Evolutionary conservation across 64 coral and sea anemone genomes (phyloP), one percentile per base, ranked within the genome.

Genomic region (Dendrophyllia cribrosa): DNA sequence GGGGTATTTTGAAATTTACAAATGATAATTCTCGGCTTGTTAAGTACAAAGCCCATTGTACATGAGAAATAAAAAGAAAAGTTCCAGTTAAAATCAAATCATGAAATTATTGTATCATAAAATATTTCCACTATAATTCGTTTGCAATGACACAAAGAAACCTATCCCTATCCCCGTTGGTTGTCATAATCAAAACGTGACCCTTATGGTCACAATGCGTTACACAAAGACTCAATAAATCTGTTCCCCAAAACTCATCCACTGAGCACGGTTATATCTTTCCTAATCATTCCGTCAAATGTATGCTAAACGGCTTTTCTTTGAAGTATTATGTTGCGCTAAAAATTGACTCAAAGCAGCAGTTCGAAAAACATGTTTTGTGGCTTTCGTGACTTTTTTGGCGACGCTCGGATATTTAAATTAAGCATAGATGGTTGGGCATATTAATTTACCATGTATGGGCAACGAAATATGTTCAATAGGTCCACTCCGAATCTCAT

Each of bases 401-500:
- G 21, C 44, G 46, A 50, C 44, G 46, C 9, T 70, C 24, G 43
- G 13, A 75, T 75, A 16, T 75, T 50, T 50, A 49, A 50, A 51
- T 50, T 44, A 70, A 20, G n/a, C 67, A 43, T 70, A 34, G 34
- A 34, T 34, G 34, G 34, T 34, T 34, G 34, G 34, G 67, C 67
- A 24, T 3, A 58, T 23, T 24, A 77, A 23, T 56, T 77, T 77
- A 77, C 75, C 75, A 77, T 77, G 10, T 77, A 77, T 77, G 51
- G 75, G 50, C 75, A 77, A 55, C n/a, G 20, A 77, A 53, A 13
- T 21, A 17, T 20, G 49, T 53, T 55, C 13, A 64, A 64, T 15
- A 13, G 2, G 5, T 19, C 34, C 19, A 64, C 13, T 64, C 61
- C 2, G 9, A 64, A 56, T 9, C 53, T 9, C 7, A 9, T 56